Base-by-base conservation (phyloP, 2,797 vertebrate species). In the Scolopax rusticola region DNA sequence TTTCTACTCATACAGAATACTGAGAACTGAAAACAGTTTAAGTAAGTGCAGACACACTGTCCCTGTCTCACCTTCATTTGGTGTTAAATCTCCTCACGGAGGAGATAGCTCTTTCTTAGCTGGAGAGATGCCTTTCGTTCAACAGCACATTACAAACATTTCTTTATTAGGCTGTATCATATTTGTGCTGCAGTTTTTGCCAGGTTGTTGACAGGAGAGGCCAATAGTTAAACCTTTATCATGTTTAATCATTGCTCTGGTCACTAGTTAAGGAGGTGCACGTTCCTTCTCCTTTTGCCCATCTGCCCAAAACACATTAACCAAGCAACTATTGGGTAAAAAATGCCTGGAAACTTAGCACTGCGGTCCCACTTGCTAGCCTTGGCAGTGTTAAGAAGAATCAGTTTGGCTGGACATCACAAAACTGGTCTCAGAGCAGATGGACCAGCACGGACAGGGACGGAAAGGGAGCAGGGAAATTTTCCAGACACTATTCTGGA, bases 401-500 rank as follows among this genome's bases (percentile, higher is more conserved):
- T 76, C 83, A 84, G 51, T 89, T 91, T 94, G 77, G 53, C 27
- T 85, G 87, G 67, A 89, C 51, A 73, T 38, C 87, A 93, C 51
- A 50, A 45, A 70, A 92, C 77, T 94, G 56, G 32, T 70, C 61
- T 15, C 13, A 36, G 83, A 81, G 61, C 78, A 96, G 60, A 78
- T 48, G 79, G 71, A 70, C 69, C 92, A 65, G 47, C 65, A 17
- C 33, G 93, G 78, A 56, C 11, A 12, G 73, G 71, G 82, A 75
- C 43, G 69, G 80, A 76, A 56, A 82, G 18, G 70, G 71, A 94
- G 45, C 71, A 85, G 51, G 36, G 67, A 76, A 93, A 51, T 69
- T 77, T 95, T 94, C 68, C 80, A 89, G 65, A 81, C 18, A 36
- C 85, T 97, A 43, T 89, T 96, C 80, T 93, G 94, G 85, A 96